Conservation (phyloP, 2,113 vertebrate species). For the Chloropsis cyanopogon region DNA sequence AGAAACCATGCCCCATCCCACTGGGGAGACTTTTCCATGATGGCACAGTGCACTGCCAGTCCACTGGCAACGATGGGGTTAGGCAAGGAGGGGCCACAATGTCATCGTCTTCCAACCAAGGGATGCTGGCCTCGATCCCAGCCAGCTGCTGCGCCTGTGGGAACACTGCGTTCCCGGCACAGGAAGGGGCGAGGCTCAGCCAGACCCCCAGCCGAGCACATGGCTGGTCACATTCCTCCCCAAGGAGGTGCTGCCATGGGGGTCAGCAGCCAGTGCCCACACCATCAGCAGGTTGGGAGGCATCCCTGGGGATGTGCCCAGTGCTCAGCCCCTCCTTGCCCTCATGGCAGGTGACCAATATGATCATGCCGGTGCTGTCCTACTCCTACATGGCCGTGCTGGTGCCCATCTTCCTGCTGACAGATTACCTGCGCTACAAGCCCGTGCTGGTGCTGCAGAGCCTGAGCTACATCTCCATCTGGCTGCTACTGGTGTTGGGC, state of each 20-base stretch:
- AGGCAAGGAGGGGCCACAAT: background rate
- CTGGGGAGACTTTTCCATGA: background rate
- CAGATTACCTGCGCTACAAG: slow-evolving; percentile 90
- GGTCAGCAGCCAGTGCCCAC: background rate
- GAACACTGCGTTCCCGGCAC: background rate
- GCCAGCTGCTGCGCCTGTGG: background rate
- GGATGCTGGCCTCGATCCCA: background rate
- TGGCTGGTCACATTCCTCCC: background rate
- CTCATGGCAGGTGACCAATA: slow-evolving; percentile 84
- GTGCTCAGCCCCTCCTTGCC: background rate
- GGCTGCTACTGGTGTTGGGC: slow-evolving; percentile 85
- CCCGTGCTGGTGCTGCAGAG: slow-evolving; percentile 89
- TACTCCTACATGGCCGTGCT: slow-evolving; percentile 91
- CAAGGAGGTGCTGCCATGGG: rapidly evolving
- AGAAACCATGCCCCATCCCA: rapidly evolving
- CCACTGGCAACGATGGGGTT: background rate
- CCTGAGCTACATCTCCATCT: slow-evolving; percentile 86
- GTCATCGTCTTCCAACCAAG: rapidly evolving
- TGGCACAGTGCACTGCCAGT: rapidly evolving
- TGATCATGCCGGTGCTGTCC: slow-evolving; percentile 86
- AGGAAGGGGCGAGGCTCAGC: background rate
- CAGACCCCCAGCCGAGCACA: rapidly evolving
- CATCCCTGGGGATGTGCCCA: no score
- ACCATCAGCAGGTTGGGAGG: background rate
- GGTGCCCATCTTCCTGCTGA: slow-evolving; percentile 91